Percentiles rank a stretch among this genome's conserved stretches.
Evolutionary conservation across 2,888 invertebrate species (phyloP).

Genomic region (Nomada ruficornis): DNA sequence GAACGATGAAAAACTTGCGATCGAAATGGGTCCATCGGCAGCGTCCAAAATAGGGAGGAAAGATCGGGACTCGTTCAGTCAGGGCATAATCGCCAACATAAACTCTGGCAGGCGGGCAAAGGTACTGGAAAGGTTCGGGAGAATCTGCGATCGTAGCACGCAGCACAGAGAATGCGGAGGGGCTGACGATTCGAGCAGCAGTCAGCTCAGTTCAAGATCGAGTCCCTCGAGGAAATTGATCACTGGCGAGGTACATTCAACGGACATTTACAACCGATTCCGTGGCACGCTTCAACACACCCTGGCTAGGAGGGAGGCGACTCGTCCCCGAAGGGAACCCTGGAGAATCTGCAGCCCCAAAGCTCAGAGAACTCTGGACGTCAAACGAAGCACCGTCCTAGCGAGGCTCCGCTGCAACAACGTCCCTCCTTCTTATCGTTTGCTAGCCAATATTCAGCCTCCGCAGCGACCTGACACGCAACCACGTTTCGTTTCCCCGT

Average conservation of each 20-base stretch:
- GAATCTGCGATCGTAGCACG: background rate
- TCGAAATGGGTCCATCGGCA: background rate
- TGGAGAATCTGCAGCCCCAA: background rate
- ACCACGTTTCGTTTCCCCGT: background rate
- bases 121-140: constrained; percentile 37
- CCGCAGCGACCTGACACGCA: background rate
- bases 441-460: constrained; percentile 32
- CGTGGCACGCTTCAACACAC: constrained; percentile 63
- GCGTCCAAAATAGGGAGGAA: background rate
- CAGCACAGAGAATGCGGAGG: constrained; percentile 38
- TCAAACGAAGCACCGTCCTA: background rate
- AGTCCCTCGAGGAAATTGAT: background rate
- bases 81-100: background rate
- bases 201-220: background rate
- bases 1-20: background rate
- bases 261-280: constrained; percentile 63
- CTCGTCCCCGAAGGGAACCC: background rate
- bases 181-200: constrained; percentile 11
- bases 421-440: constrained; percentile 48
- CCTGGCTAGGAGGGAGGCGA: constrained; percentile 50
- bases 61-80: background rate
- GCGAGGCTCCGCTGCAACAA: constrained; percentile 22
- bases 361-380: background rate
- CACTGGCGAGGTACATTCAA: constrained; percentile 14
- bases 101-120: constrained; percentile 45